Evolutionary conservation across 2,113 vertebrate species (phyloP), one percentile per base, ranked within the genome.

Genomic region (Rhinopomastus cyanomelas): DNA sequence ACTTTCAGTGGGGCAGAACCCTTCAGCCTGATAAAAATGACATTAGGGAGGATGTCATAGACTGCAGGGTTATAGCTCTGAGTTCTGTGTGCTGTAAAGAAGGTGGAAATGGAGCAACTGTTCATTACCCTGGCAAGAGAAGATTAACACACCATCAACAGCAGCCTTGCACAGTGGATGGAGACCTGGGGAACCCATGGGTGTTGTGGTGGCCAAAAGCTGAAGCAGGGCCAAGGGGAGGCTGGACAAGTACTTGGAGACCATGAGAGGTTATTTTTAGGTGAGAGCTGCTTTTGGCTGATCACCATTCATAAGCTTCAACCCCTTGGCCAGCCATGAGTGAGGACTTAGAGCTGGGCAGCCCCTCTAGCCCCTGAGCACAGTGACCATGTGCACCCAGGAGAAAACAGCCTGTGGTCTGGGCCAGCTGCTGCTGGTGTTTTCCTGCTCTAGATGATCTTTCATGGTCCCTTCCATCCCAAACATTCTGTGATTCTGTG

Each of bases 321-420:
- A 11, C 13, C 8, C 12, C 5, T 30, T 34, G 21, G 12, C 44
- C 55, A 23, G 6, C 22, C 5, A 2, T 8, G 55, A 37, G 22
- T 0, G 0, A 62, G 34, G 0, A 0, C 51, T 39, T 27, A 15
- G 27, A 51, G 52, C 51, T 20, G 23, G 52, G 51, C 57, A 64
- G 60, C 5, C 23, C 44, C 34, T 8, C 3, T 37, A 56, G 37
- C 22, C 5, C 9, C 37, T 56, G 30, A 75, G 49, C 32, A 5
- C 36, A 22, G 23, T 3, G 59, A 23, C 8, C 0, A 1, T 32
- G 51, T 29, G 36, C 22, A 6, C 3, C 3, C 5, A 0, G 0
- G 49, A 51, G 20, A 60, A 22, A 46, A 9, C 39, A 60, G 68
- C n/a, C 64, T 56, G 67, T 8, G 13, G 53, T 36, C 37, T 10